Conservation (phyloP, 2,797 vertebrate genomes). For the Xenops minutus region DNA sequence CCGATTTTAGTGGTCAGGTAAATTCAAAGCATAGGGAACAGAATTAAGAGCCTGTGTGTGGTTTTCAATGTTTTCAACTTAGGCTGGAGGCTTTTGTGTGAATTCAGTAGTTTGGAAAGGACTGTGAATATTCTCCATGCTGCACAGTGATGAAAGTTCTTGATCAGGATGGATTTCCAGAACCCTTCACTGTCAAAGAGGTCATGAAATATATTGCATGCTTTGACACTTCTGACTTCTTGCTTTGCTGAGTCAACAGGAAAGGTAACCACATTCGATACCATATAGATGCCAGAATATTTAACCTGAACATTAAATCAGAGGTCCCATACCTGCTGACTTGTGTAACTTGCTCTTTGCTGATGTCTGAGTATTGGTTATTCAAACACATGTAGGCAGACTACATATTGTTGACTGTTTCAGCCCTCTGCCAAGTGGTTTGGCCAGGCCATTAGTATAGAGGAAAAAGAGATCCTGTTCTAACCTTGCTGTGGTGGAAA, state of each 20-base stretch:
- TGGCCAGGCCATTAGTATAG: background rate
- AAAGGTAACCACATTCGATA: background rate
- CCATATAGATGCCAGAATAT: background rate
- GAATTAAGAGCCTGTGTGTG: background rate
- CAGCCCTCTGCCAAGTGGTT: background rate
- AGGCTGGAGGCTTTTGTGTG: background rate
- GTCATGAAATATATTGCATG: background rate
- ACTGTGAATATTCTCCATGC: background rate
- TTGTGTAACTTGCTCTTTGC: conserved; percentile 7
- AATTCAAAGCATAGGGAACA: background rate
- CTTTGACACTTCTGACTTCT: background rate
- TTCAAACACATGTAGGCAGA: background rate
- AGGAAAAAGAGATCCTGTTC: background rate
- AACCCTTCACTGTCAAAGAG: background rate
- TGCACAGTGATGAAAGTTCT: background rate
- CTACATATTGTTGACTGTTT: background rate
- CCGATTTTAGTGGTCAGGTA: background rate
- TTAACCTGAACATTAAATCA: conserved; percentile 10
- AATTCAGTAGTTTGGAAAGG: background rate
- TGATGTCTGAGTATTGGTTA: background rate
- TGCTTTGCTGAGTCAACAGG: background rate
- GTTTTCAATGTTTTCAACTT: background rate
- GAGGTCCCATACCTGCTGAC: background rate
- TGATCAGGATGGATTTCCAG: background rate
- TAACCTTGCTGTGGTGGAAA: conserved; percentile 38